These are phyloP conservation scores for Drosophila anomelani DNA, from an alignment of 2,888 invertebrate genomes.

Conservation along the genomic window DNA sequence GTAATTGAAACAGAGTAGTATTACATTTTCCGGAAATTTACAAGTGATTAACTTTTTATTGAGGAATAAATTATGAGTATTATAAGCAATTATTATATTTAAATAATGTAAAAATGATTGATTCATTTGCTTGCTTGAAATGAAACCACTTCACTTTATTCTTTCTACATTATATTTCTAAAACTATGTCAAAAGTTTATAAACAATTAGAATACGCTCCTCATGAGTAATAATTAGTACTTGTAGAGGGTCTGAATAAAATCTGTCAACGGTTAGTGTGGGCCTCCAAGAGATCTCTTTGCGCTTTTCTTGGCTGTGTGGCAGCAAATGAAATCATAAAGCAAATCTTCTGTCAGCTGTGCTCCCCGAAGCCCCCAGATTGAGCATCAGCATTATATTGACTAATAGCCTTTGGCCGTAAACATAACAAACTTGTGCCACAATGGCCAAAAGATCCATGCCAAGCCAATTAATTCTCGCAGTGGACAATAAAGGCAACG, in stretches of 20 bases:
- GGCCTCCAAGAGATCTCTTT: conserved; percentile 8
- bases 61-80: too few species aligned
- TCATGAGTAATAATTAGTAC: conserved; percentile 18
- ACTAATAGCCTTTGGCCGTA: conserved; percentile 71
- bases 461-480: conserved; percentile 68
- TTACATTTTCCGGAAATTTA: too few species aligned
- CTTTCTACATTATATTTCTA: too few species aligned
- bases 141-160: neutral
- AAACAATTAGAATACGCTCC: neutral
- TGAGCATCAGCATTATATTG: conserved; percentile 19
- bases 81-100: too few species aligned
- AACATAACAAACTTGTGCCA: conserved; percentile 56
- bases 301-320: conserved; percentile 6
- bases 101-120: too few species aligned
- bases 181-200: neutral
- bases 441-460: conserved; percentile 70
- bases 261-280: conserved; percentile 19
- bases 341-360: conserved; percentile 43
- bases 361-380: conserved; percentile 20
- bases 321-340: conserved; percentile 62
- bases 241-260: conserved; percentile 18
- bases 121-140: too few species aligned
- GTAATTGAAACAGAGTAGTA: too few species aligned
- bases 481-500: conserved; percentile 60
- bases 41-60: too few species aligned